These are phyloP conservation scores for Paguma larvata DNA, from an alignment of 2,797 vertebrate species.

Conservation along the genomic window DNA sequence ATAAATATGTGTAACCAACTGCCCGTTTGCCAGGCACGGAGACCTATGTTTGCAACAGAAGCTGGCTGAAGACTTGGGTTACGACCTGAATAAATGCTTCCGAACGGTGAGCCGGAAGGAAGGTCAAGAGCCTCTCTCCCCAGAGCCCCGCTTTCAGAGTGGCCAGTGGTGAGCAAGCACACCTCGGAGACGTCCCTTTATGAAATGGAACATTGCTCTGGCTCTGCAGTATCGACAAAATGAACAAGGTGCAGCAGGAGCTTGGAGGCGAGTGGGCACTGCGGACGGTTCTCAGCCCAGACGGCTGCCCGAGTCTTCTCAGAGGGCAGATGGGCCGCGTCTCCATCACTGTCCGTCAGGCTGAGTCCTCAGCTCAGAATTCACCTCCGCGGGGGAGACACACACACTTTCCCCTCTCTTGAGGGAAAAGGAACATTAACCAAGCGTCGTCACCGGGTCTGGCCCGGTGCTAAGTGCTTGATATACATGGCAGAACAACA, in stretches of 20 bases:
- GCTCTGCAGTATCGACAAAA: background rate
- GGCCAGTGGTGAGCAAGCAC: background rate
- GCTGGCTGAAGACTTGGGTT: background rate
- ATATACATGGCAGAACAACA: background rate
- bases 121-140: background rate
- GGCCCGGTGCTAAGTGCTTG: background rate
- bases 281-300: background rate
- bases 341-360: background rate
- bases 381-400: background rate
- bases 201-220: background rate
- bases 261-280: background rate
- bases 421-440: background rate
- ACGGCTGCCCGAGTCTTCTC: background rate
- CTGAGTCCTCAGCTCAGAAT: background rate
- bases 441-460: background rate
- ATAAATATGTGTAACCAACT: background rate
- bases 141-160: background rate
- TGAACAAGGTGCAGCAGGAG: background rate
- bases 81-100: background rate
- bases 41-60: background rate
- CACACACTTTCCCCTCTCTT: background rate
- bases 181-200: background rate
- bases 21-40: background rate
- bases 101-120: background rate
- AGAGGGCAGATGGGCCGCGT: background rate